Base-by-base conservation (phyloP, 2,797 vertebrate genomes). In the Chrysocyon brachyurus region DNA sequence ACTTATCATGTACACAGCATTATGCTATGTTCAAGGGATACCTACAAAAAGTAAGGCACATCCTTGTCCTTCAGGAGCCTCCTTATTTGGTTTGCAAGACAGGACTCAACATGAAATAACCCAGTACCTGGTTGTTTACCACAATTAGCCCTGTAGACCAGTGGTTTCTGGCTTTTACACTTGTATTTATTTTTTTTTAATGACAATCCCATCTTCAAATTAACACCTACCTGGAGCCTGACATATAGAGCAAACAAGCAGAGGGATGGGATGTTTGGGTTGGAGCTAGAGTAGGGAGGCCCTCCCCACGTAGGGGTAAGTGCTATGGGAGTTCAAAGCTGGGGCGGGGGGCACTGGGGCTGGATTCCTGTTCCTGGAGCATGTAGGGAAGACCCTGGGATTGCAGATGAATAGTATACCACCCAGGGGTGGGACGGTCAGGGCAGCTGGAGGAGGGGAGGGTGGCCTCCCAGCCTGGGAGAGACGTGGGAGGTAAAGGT, bases 121-220 rank as follows among this genome's bases (percentile, higher is more conserved):
- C n/a, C 28, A 12, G 21, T 40, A 59, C 84, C 77, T 49, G 64
- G 3, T 31, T 64, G 26, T 72, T 93, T 81, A 54, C 56, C 72
- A 46, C 33, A 91, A 61, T 85, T n/a, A 85, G 57, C 63, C 17
- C 49, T 66, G 12, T 9, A 40, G 16, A 85, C 6, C 46, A 3
- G 1, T 33, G 52, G 61, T 57, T 90, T 72, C 21, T 93, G 24
- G 40, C 61, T 56, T 85, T 78, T 70, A 57, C 64, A 49, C 61
- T 70, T 70, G 28, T 49, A n/a, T 82, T 52, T 82, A 63, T 79
- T 63, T 88, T 78, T 88, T 84, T 79, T 72, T 75, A 88, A 54
- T 10, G 24, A 12, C 12, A 91, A 72, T 64, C 24, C 36, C 84
- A 56, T 92, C 52, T 75, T 94, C 22, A 66, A 89, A 64, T 31